Conservation (phyloP, 1,140 invertebrate species). For the Drosophila bipectinata region DNA sequence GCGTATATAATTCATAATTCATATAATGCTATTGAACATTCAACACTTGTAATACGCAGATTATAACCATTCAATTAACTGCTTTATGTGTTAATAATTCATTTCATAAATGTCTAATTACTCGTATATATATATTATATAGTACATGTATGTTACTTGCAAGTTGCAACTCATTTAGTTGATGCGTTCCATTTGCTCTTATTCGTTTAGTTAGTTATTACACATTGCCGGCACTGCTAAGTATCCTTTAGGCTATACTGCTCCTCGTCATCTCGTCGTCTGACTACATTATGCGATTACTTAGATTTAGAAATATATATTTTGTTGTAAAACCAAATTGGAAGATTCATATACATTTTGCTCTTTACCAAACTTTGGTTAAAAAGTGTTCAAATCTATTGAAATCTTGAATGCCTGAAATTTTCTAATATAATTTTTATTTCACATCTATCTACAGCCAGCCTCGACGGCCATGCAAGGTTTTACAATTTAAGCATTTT, state of each 20-base stretch:
- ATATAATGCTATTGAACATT: conserved; percentile 78
- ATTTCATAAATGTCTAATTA: conserved; percentile 41
- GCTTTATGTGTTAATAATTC: conserved; percentile 40
- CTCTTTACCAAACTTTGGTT: conserved; percentile 30
- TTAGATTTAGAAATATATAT: conserved; percentile 20
- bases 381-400: conserved; percentile 26
- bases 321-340: conserved; percentile 43
- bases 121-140: conserved; percentile 33
- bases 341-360: conserved; percentile 65
- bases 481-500: neutral
- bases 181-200: conserved; percentile 54
- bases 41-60: conserved; percentile 74
- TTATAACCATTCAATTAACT: conserved; percentile 54
- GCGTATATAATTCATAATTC: conserved; percentile 60
- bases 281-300: conserved; percentile 42
- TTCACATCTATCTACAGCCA: conserved; percentile 39
- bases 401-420: conserved; percentile 32
- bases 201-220: conserved; percentile 67
- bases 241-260: conserved; percentile 16
- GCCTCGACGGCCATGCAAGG: conserved; percentile 8
- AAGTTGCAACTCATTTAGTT: conserved; percentile 49
- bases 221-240: conserved; percentile 75
- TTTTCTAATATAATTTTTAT: neutral
- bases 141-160: conserved; percentile 33
- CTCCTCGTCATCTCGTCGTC: conserved; percentile 3